Conservation (phyloP, 53 echinoderm and acorn worm species). For the Luidia sarsii region DNA sequence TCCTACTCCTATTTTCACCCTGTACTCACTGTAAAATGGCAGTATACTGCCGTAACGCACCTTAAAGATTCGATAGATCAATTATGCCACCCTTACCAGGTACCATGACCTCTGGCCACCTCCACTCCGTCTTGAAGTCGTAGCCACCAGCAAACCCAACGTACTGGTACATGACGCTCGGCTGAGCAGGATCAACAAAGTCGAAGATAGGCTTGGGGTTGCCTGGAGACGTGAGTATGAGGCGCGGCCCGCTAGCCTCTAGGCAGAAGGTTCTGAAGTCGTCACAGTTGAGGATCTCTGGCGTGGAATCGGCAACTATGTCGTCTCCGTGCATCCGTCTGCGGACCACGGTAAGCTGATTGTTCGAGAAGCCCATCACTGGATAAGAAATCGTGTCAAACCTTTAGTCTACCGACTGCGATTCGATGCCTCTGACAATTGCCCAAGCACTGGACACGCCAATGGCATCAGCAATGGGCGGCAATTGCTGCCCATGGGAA, state of each 20-base stretch:
- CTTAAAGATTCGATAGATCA: not conserved
- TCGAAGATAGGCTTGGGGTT: not conserved
- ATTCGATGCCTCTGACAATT: too few species aligned
- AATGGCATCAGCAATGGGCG: too few species aligned
- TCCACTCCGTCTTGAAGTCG: slow-evolving; percentile 4
- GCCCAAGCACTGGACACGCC: too few species aligned
- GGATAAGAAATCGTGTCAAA: too few species aligned
- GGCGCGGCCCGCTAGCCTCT: slow-evolving; percentile 11
- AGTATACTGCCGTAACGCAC: too few species aligned
- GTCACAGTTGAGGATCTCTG: not conserved
- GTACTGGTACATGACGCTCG: slow-evolving; percentile 7
- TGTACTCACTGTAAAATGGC: too few species aligned
- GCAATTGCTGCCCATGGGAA: too few species aligned
- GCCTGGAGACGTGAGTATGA: not conserved
- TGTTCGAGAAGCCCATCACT: slow-evolving; percentile 28
- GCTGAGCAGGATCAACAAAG: not conserved
- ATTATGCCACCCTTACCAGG: not conserved
- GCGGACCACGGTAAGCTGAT: slow-evolving; percentile 3
- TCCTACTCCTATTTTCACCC: too few species aligned
- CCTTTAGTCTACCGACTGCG: too few species aligned
- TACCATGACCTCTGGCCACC: slow-evolving; percentile 18
- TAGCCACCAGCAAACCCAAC: slow-evolving; percentile 27
- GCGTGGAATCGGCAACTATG: not conserved
- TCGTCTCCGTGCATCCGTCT: slow-evolving; percentile 13
- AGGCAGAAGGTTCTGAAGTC: slow-evolving; percentile 34